phyloP scores from a whole-genome alignment of 2,113 vertebrate genomes.

The Ciconia stormi region DNA sequence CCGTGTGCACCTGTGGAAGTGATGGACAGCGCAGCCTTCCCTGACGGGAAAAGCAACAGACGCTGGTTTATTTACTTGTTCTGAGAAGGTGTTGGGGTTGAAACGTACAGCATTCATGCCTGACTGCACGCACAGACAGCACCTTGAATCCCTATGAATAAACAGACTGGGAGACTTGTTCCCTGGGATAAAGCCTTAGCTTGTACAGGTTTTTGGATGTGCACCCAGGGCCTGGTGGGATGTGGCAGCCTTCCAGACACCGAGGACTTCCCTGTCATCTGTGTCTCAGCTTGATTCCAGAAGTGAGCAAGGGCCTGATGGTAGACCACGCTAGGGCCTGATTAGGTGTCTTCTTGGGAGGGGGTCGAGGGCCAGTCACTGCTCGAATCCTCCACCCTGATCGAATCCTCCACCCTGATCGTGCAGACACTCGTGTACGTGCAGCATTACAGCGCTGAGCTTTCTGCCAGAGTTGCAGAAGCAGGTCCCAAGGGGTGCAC shows the following conservation, averaged over 20 bases:
- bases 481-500: background rate
- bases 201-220: background rate
- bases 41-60: background rate
- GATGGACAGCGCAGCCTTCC: background rate
- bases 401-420: background rate
- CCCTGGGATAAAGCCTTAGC: background rate
- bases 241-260: background rate
- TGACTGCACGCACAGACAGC: background rate
- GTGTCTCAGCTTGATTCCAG: background rate
- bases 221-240: background rate
- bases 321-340: background rate
- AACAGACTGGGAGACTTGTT: background rate
- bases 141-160: background rate
- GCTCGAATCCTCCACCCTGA: background rate
- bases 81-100: background rate
- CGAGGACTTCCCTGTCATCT: background rate
- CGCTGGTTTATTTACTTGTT: background rate
- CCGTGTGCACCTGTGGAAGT: background rate
- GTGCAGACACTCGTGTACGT: background rate
- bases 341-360: background rate
- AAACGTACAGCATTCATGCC: background rate
- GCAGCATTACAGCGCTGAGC: background rate
- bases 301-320: background rate
- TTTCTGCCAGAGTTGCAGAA: background rate
- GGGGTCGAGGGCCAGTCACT: background rate